Conservation (phyloP, 2,113 vertebrate species). For the Atrichornis clamosus region DNA sequence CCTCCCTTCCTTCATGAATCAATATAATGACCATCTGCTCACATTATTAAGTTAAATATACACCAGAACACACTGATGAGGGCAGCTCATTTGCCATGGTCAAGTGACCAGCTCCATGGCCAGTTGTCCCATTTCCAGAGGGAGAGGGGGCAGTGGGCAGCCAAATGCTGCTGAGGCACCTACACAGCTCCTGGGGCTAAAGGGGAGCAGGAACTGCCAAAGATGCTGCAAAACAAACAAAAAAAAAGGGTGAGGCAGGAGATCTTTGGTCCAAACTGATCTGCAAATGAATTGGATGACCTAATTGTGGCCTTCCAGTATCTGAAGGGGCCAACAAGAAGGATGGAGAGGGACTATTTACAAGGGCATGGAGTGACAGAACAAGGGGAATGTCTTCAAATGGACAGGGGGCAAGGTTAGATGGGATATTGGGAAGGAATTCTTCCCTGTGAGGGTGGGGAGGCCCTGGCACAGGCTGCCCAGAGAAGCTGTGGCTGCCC, state of each 20-base stretch:
- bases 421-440: background rate
- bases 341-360: background rate
- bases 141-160: background rate
- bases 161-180: background rate
- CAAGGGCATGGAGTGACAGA: background rate
- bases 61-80: background rate
- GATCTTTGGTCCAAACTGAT: background rate
- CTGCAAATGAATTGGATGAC: background rate
- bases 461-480: background rate
- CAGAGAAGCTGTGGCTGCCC: background rate
- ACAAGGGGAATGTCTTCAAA: background rate
- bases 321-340: background rate
- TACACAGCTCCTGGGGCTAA: background rate
- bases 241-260: background rate
- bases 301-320: background rate
- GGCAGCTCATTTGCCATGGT: slow-evolving; percentile 9
- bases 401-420: fast-evolving
- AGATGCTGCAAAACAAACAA: background rate
- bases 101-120: background rate
- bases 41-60: slow-evolving; percentile 39
- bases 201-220: background rate
- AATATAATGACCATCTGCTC: slow-evolving; percentile 51
- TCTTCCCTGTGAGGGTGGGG: fast-evolving
- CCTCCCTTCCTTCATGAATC: slow-evolving; percentile 1
- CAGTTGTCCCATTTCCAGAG: background rate